Evolutionary conservation across 2,888 invertebrate genomes (phyloP).

Genomic region (Lithosia quadra): DNA sequence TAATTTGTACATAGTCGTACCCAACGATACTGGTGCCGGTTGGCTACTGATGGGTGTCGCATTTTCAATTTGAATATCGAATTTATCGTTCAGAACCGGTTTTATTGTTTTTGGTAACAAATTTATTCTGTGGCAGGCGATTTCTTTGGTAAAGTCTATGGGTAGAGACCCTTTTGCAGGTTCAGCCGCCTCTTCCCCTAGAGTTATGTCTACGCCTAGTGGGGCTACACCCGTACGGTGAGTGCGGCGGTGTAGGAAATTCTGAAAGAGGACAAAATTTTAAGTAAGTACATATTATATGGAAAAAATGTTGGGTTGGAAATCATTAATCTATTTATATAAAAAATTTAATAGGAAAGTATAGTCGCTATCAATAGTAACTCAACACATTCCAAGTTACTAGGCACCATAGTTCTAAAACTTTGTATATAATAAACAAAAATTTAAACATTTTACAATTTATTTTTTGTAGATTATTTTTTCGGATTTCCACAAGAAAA

Average conservation of each 20-base stretch:
- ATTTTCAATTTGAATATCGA: constrained; percentile 35
- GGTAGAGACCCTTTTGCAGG: constrained; percentile 64
- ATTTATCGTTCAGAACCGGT: constrained; percentile 30
- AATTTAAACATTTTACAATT: too few species aligned
- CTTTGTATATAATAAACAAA: too few species aligned
- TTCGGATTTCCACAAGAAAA: too few species aligned
- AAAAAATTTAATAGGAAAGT: too few species aligned
- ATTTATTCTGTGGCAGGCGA: constrained; percentile 40
- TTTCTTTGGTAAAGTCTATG: constrained; percentile 62
- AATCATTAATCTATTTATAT: too few species aligned
- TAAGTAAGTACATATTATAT: neutral
- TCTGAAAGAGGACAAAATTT: constrained; percentile 46
- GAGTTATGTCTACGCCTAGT: constrained; percentile 46
- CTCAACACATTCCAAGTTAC: too few species aligned
- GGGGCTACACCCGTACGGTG: constrained; percentile 54
- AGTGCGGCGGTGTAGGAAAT: constrained; percentile 45
- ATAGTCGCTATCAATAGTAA: too few species aligned
- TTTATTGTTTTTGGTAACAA: constrained; percentile 15
- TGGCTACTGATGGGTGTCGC: constrained; percentile 13
- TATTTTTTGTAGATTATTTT: too few species aligned
- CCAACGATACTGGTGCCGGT: constrained; percentile 39
- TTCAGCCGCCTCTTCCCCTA: constrained; percentile 38
- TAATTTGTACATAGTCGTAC: constrained; percentile 54
- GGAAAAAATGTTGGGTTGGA: too few species aligned
- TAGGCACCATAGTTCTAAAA: too few species aligned